Conservation (phyloP, 2,113 vertebrate species). For the Pituophis catenifer region DNA sequence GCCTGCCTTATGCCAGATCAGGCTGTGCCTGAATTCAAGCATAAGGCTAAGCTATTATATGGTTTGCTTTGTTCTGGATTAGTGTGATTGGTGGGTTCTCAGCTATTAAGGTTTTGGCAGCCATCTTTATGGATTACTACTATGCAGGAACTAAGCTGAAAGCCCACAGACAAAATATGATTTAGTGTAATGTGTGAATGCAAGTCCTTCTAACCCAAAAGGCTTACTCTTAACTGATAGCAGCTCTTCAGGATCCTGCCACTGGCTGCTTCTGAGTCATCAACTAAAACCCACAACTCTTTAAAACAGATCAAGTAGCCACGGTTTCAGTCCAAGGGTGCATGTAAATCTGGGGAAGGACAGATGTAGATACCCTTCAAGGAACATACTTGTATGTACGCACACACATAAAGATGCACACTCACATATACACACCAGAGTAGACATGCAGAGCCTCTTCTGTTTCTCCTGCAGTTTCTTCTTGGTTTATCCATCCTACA, state of each 20-base stretch:
- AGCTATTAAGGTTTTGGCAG: neutral
- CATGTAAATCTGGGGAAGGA: neutral
- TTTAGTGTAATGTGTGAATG: neutral
- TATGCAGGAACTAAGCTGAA: neutral
- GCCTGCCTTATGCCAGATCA: neutral
- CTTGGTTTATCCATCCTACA: neutral
- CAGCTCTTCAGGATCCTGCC: neutral
- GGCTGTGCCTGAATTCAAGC: neutral
- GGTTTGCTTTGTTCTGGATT: neutral
- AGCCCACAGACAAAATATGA: neutral
- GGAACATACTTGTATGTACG: neutral
- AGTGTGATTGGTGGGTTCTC: neutral
- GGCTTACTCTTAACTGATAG: neutral
- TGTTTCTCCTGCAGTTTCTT: neutral
- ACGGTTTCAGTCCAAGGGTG: neutral
- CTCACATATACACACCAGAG: neutral
- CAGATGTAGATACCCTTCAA: neutral
- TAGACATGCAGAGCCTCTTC: neutral
- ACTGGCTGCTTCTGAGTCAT: neutral
- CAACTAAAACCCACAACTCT: neutral
- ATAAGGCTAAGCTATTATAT: neutral
- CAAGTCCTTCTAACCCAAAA: neutral
- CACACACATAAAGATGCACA: neutral
- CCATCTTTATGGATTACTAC: neutral
- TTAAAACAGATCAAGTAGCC: neutral